These are phyloP conservation scores for Spodoptera frugiperda DNA, from an alignment of 1,140 invertebrate genomes.

Conservation along the genomic window DNA sequence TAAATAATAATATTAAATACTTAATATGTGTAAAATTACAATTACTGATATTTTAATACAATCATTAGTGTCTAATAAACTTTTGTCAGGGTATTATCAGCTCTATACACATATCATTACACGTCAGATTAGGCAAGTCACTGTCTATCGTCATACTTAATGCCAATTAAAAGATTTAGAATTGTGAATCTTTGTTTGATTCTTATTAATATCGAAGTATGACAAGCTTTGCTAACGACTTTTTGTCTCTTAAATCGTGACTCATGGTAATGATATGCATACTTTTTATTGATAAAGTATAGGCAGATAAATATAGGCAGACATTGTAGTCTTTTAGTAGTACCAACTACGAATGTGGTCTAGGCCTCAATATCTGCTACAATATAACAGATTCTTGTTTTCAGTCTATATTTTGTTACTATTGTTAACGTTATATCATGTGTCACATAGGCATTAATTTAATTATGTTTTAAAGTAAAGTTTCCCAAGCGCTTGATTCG, in stretches of 20 bases:
- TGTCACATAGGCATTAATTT: too few species aligned
- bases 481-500: too few species aligned
- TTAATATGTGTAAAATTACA: too few species aligned
- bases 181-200: conserved; percentile 83
- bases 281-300: neutral
- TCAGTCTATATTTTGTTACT: neutral
- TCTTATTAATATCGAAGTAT: conserved; percentile 75
- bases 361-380: too few species aligned
- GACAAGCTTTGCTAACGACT: conserved; percentile 56
- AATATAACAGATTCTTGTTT: neutral
- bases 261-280: conserved; percentile 4
- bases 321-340: too few species aligned
- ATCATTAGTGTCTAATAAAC: neutral
- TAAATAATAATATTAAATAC: too few species aligned
- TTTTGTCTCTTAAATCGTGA: conserved; percentile 5
- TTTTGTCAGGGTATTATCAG: conserved; percentile 33
- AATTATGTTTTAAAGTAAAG: too few species aligned
- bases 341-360: too few species aligned
- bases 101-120: conserved; percentile 74
- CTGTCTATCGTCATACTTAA: conserved; percentile 84
- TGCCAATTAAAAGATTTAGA: conserved; percentile 85
- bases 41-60: neutral
- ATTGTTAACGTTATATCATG: too few species aligned
- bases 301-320: neutral
- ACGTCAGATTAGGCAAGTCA: conserved; percentile 82